Evolutionary conservation across 2,888 invertebrate genomes (phyloP), one percentile per base, ranked within the genome.

Genomic region (Cosmia pyralina): DNA sequence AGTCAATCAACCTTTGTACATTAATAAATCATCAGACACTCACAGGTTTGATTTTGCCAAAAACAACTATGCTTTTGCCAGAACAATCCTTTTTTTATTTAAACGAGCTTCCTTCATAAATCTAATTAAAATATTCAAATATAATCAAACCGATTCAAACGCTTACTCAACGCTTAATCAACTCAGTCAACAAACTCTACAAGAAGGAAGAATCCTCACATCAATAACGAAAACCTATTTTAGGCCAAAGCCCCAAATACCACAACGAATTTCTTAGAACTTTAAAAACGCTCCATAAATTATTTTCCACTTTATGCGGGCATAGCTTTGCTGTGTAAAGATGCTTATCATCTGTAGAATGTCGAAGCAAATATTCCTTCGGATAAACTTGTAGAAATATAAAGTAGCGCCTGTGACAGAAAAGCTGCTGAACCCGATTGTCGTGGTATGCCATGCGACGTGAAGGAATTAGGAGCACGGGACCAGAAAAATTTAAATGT

Each of bases 211-310:
- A 38, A 38, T 41, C 72, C 55, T 60, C 46, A 48, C 50, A 60
- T 41, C 63, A 64, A 60, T 60, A 69, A 64, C 60, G 22, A 44
- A 52, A 65, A 58, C 64, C 84, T 68, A 75, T 79, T 81, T 80
- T 59, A 60, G 44, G 57, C 34, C 48, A 28, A 50, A 48, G 19
- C 50, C 50, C 66, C 57, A 55, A 72, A 81, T 70, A 72, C 84
- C 81, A 80, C 81, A 76, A 71, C 72, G 67, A 66, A 55, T 72
- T 82, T 82, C 81, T 64, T 13, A 62, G 81, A 82, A 84, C 50
- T 69, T 84, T 69, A 72, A 80, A 81, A 76, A 64, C 69, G 52
- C 41, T 44, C 48, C 77, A 76, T 84, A 84, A 84, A 72, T 76
- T 84, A 57, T 72, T 38, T 38, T 66, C 28, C 52, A 70, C 57